These are phyloP conservation scores for Fragum sueziense DNA, from an alignment of 2,888 invertebrate genomes.

Conservation along the genomic window DNA sequence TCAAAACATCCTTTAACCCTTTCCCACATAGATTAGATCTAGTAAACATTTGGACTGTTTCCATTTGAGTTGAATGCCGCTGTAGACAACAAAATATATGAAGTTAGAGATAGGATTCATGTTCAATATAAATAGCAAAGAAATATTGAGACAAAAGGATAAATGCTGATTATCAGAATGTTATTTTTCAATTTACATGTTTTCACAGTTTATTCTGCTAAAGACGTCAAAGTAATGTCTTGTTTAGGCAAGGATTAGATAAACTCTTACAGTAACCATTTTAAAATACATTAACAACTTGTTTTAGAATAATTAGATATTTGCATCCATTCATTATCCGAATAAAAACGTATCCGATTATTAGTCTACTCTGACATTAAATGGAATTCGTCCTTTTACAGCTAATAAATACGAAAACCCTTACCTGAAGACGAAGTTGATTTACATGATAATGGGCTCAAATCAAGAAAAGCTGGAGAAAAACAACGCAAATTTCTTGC, in stretches of 20 bases:
- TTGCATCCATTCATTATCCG: neutral
- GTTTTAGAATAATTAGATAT: neutral
- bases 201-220: too few species aligned
- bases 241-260: neutral
- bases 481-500: constrained; percentile 26
- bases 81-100: too few species aligned
- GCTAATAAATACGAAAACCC: neutral
- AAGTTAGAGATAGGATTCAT: too few species aligned
- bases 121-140: too few species aligned
- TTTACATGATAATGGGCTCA: constrained; percentile 37
- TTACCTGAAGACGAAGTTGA: constrained; percentile 30
- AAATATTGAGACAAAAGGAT: too few species aligned
- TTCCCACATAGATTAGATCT: too few species aligned
- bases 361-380: neutral
- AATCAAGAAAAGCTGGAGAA: constrained; percentile 43
- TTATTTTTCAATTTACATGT: too few species aligned
- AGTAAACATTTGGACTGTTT: too few species aligned
- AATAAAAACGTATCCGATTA: neutral
- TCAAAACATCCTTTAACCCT: too few species aligned
- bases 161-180: too few species aligned
- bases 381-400: neutral
- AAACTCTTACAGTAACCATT: neutral
- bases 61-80: too few species aligned
- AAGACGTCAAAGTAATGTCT: neutral
- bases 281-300: neutral